phyloP scores from a whole-genome alignment of 2,113 vertebrate species.

The Amazona vittata region DNA sequence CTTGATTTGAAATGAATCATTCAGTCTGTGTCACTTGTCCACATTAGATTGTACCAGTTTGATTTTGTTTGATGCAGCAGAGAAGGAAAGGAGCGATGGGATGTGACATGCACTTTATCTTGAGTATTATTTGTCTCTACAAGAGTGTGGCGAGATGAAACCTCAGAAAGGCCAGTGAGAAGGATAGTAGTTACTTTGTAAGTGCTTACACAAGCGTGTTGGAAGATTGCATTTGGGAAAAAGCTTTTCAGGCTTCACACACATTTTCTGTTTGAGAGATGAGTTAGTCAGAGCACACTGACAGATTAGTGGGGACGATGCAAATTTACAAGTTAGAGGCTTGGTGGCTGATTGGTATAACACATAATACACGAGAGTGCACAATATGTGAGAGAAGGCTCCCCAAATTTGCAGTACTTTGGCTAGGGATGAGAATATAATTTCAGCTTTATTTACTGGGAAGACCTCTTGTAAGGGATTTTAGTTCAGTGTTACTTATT shows the following conservation, averaged over 20 bases:
- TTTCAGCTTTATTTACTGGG: not conserved
- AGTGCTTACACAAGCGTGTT: slow-evolving; percentile 6
- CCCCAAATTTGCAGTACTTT: not conserved
- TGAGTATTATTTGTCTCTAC: slow-evolving; percentile 33
- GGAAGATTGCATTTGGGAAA: not conserved
- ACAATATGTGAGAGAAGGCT: not conserved
- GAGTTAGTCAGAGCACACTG: not conserved
- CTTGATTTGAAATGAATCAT: slow-evolving; percentile 44
- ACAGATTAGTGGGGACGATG: not conserved
- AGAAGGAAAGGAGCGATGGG: not conserved
- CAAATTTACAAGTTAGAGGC: not conserved
- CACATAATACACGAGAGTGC: not conserved
- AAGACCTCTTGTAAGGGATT: not conserved
- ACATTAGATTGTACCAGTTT: not conserved
- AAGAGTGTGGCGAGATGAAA: not conserved
- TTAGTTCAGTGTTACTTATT: not conserved
- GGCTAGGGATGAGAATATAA: not conserved
- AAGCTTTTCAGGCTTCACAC: not conserved
- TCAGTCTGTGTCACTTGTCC: slow-evolving; percentile 18
- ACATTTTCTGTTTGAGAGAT: not conserved
- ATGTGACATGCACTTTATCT: slow-evolving; percentile 35
- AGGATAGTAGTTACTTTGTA: not conserved
- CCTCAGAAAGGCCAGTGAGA: not conserved
- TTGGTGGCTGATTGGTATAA: not conserved
- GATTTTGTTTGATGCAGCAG: slow-evolving; percentile 13